These are phyloP conservation scores for Lacanobia oleracea DNA, from an alignment of 2,888 invertebrate genomes.

Conservation along the genomic window DNA sequence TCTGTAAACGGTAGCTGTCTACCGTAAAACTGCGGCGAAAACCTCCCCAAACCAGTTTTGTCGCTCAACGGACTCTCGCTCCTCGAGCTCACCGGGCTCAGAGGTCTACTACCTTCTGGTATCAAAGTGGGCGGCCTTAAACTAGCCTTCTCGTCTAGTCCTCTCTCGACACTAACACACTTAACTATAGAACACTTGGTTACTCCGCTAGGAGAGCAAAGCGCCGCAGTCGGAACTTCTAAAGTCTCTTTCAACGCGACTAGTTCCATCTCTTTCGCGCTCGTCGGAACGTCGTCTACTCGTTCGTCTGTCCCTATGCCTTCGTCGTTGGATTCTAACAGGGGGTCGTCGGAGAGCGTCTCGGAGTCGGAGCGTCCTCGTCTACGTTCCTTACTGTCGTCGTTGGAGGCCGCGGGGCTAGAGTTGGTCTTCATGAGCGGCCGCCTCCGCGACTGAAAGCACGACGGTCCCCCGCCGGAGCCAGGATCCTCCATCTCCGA, in stretches of 20 bases:
- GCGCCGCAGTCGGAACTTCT: slow-evolving; percentile 84
- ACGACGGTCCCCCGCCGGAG: slow-evolving; percentile 89
- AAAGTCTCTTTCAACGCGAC: slow-evolving; percentile 85
- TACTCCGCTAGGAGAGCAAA: slow-evolving; percentile 87
- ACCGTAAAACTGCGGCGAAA: slow-evolving; percentile 94
- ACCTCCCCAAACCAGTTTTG: slow-evolving; percentile 92
- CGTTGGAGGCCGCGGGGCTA: slow-evolving; percentile 84
- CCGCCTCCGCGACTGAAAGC: slow-evolving; percentile 90
- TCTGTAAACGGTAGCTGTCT: slow-evolving; percentile 94
- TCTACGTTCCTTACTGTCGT: slow-evolving; percentile 87
- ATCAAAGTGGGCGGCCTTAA: slow-evolving; percentile 89
- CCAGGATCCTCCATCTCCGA: slow-evolving; percentile 94
- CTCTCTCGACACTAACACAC: slow-evolving; percentile 90
- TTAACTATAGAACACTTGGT: slow-evolving; percentile 90
- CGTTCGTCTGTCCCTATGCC: slow-evolving; percentile 95
- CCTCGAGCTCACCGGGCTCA: slow-evolving; percentile 94
- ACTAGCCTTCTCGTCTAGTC: slow-evolving; percentile 86
- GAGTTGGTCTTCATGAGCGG: slow-evolving; percentile 92
- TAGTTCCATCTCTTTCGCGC: slow-evolving; percentile 91
- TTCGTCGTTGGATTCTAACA: slow-evolving; percentile 94
- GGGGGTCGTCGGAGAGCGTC: slow-evolving; percentile 93
- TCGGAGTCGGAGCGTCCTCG: slow-evolving; percentile 93
- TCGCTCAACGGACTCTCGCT: slow-evolving; percentile 95
- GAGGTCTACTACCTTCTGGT: slow-evolving; percentile 90
- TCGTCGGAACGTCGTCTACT: slow-evolving; percentile 93